Evolutionary conservation across 2,888 invertebrate species (phyloP), one percentile per base, ranked within the genome.

Genomic region (Ceramica pisi): DNA sequence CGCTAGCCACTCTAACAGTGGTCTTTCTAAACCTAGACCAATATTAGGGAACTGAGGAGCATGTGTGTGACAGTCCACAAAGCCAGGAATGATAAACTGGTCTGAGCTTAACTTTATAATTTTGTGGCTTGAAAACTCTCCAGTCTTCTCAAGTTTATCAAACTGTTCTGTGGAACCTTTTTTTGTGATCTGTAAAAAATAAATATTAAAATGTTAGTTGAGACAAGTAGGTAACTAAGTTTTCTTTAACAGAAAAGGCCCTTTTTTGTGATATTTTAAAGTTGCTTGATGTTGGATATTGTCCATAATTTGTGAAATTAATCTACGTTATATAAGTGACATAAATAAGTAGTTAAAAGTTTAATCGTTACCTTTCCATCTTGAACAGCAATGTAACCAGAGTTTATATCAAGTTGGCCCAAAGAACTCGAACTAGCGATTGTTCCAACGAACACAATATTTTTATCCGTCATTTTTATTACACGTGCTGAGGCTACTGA

Each of bases 11-110:
- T 98, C 98, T 12, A 99, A 91, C 51, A 99, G 94, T 0, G 97
- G 97, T 83, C 97, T 97, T 89, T 98, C 98, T 81, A 98, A 96
- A 0, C 98, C 99, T 16, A 98, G 93, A 0, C 99, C 99, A 70
- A 97, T 95, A 92, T 99, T 99, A 0, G 98, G 98, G 85, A 98
- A 98, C 93, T 99, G 99, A 0, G 98, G 97, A 0, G 98, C 98
- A 94, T 99, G 99, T 14, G 98, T 98, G 90, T 99, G 99, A 31
- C 98, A 98, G 92, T 99, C 99, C 4, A 99, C 96, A 74, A 99
- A 97, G 0, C 99, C 99, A 0, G 99, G 99, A 90, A 98, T 97
- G 19, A 99, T 90, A 88, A 99, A 97, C 92, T 98, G 97, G 62
- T 93, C 92, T 7, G 86, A 69, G 12, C 65, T 77, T 51, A 96